Base-by-base conservation (phyloP, 1,140 invertebrate species). In the Zelostemma sp. region DNA sequence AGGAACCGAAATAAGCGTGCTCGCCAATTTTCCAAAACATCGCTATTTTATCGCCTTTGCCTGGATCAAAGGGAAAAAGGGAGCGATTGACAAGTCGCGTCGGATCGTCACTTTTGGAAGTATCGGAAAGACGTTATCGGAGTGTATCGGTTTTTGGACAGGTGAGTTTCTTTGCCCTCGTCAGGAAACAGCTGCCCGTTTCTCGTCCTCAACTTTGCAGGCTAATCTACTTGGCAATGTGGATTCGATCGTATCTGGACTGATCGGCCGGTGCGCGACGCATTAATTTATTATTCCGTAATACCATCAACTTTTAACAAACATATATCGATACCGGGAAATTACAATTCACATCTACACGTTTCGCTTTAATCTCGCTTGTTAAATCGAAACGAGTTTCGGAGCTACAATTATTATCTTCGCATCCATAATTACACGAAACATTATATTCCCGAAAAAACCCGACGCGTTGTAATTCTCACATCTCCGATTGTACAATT, bases 151-250 rank as follows among this genome's bases (percentile, higher is more conserved):
- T 62, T 66, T 4, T 60, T 59, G 60, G 68, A 73, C 75, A 75
- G 75, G 75, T 77, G 74, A 77, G 72, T 66, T 64, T 61, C 72
- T 73, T 77, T 70, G 62, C 71, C 62, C 61, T 69, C 67, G 64
- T 69, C 74, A 73, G 62, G 63, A 61, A 74, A 65, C 76, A 78
- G 74, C 74, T 78, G 76, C 72, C 56, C 53, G 51, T 59, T 72
- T 67, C 60, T 64, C 69, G 69, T 72, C 69, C 69, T 64, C 56
- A 45, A 60, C 68, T 71, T 63, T 54, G 43, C 68, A 55, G 55
- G 60, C 64, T 67, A 72, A 72, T 67, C 64, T 67, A 72, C 63
- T 64, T 56, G 55, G 63, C 69, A 58, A 67, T 72, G 64, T 67
- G 69, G 60, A 72, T 72, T 67, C 64, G 64, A 67, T 67, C 63